phyloP scores from a whole-genome alignment of 2,797 vertebrate genomes.

The Odontamblyopus rebecca region DNA sequence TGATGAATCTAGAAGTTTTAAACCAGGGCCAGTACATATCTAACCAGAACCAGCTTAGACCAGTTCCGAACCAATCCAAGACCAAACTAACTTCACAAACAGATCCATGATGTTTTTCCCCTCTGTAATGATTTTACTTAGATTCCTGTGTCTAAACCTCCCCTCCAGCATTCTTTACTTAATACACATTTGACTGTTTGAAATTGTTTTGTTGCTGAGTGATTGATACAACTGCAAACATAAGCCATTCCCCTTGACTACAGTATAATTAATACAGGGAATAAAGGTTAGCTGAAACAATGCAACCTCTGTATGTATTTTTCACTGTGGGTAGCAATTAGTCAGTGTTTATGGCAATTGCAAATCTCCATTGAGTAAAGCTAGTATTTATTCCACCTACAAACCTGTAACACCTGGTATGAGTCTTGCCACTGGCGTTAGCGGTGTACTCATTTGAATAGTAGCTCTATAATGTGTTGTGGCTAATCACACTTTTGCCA shows the following conservation, averaged over 20 bases:
- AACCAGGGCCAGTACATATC: neutral
- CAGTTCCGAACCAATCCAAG: neutral
- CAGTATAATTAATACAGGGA: conserved; percentile 49
- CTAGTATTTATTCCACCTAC: conserved; percentile 57
- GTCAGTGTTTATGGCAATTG: conserved; percentile 42
- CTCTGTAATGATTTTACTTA: conserved; percentile 56
- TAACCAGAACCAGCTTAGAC: neutral
- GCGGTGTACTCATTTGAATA: conserved; percentile 41
- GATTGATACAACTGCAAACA: conserved; percentile 48
- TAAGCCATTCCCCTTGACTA: conserved; percentile 30
- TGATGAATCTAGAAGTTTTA: neutral
- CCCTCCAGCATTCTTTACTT: conserved; percentile 54
- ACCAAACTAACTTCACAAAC: neutral
- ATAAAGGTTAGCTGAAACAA: conserved; percentile 48
- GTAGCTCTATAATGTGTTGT: conserved; percentile 56
- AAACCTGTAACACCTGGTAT: conserved; percentile 56
- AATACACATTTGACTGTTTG: conserved; percentile 53
- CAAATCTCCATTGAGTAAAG: conserved; percentile 32
- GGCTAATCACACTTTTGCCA: conserved; percentile 48
- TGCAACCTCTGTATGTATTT: conserved; percentile 20
- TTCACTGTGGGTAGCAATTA: conserved; percentile 48
- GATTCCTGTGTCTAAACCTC: conserved; percentile 69
- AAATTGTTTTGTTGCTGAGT: conserved; percentile 52
- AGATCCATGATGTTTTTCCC: conserved; percentile 48
- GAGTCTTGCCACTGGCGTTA: conserved; percentile 56